phyloP scores from a whole-genome alignment of 2,113 vertebrate genomes.

The Pedetes capensis region DNA sequence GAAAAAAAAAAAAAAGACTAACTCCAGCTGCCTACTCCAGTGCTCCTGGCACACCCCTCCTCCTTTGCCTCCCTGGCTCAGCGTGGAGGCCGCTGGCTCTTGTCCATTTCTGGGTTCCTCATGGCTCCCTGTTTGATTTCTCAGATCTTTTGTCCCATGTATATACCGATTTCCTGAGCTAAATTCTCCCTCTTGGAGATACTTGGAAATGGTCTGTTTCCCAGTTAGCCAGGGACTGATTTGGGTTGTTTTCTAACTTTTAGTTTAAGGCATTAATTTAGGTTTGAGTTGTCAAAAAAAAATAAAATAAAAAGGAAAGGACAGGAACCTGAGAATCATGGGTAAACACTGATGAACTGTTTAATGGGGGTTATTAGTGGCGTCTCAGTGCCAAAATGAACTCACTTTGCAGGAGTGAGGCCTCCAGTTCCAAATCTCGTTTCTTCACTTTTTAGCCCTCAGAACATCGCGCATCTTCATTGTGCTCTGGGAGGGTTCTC shows the following conservation, averaged over 20 bases:
- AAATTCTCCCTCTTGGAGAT: not conserved
- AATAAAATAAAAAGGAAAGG: not conserved
- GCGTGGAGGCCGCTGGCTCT: not conserved
- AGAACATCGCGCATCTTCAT: accelerated
- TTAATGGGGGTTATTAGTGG: not conserved
- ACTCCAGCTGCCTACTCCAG: too few species aligned
- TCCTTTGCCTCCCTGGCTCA: not conserved
- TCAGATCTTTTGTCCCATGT: accelerated
- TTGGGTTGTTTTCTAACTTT: not conserved
- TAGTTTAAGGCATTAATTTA: not conserved
- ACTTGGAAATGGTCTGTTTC: not conserved
- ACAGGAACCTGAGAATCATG: not conserved
- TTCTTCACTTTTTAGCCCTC: not conserved
- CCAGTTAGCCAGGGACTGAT: not conserved
- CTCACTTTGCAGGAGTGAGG: constrained; percentile 15
- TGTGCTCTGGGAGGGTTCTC: not conserved
- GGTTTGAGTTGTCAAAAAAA: not conserved
- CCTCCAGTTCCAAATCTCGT: not conserved
- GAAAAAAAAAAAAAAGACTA: too few species aligned
- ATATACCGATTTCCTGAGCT: not conserved
- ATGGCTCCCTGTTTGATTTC: not conserved
- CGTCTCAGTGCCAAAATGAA: not conserved
- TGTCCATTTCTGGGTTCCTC: not conserved
- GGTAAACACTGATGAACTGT: not conserved
- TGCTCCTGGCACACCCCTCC: not conserved